These are phyloP conservation scores for Montipora capitata DNA, from an alignment of 92 coral and sea anemone species.

Conservation along the genomic window DNA sequence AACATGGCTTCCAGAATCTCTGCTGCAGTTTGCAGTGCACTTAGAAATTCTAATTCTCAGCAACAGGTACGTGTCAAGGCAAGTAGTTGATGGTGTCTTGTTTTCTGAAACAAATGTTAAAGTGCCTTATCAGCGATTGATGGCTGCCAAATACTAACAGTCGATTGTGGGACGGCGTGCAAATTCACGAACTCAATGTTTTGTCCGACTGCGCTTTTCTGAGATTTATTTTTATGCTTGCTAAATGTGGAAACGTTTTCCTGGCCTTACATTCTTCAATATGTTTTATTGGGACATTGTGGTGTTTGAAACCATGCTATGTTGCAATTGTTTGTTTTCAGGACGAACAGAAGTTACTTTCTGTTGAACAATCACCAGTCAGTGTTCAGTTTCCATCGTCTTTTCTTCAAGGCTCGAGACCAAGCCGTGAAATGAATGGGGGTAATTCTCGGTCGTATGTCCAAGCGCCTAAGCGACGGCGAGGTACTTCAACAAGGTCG, in stretches of 20 bases:
- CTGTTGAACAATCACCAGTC: constrained; percentile 35
- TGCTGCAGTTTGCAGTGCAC: too few species aligned
- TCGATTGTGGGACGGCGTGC: too few species aligned
- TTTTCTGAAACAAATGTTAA: too few species aligned
- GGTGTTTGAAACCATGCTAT: background rate
- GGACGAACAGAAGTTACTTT: constrained; percentile 20
- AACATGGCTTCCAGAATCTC: too few species aligned
- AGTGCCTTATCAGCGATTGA: too few species aligned
- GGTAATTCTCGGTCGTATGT: constrained; percentile 18
- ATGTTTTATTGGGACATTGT: constrained; percentile 6
- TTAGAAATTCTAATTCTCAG: too few species aligned
- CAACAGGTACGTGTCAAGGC: too few species aligned
- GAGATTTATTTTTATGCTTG: too few species aligned
- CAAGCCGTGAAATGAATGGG: background rate
- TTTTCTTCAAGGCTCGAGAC: constrained; percentile 7
- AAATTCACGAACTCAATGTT: too few species aligned
- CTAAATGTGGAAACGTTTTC: constrained; percentile 7
- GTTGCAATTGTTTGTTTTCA: constrained; percentile 6
- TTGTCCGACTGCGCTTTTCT: too few species aligned
- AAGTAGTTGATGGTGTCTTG: too few species aligned
- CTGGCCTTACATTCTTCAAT: background rate
- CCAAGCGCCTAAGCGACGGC: constrained; percentile 26
- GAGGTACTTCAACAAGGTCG: constrained; percentile 14
- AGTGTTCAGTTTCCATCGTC: constrained; percentile 10
- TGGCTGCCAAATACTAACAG: too few species aligned